phyloP scores from a whole-genome alignment of 2,888 invertebrate species.

The Holacanthella duospinosa region DNA sequence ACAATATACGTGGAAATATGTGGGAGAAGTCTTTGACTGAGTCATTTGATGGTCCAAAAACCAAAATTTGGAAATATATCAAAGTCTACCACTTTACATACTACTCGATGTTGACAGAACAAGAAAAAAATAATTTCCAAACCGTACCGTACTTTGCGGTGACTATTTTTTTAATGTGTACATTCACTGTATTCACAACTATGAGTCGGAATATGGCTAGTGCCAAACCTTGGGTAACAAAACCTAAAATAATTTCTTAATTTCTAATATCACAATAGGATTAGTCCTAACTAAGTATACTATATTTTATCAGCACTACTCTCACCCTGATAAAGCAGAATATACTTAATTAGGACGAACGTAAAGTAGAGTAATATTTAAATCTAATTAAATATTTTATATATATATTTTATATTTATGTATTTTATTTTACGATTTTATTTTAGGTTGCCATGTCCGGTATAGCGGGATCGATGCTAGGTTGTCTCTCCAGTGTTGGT shows the following conservation, averaged over 20 bases:
- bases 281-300: too few relatives aligned
- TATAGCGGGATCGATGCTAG: constrained; percentile 80
- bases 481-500: constrained; percentile 77
- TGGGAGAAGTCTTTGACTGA: not conserved
- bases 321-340: too few relatives aligned
- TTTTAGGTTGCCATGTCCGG: constrained; percentile 82
- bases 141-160: constrained; percentile 75
- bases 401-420: too few relatives aligned
- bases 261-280: too few relatives aligned
- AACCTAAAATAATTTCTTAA: too few relatives aligned
- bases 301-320: too few relatives aligned
- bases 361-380: too few relatives aligned
- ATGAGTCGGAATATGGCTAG: constrained; percentile 88
- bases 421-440: too few relatives aligned
- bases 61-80: not conserved
- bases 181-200: constrained; percentile 66
- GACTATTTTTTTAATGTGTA: constrained; percentile 72
- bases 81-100: constrained; percentile 3
- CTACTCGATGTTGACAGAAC: not conserved
- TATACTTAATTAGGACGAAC: too few relatives aligned
- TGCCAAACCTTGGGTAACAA: constrained; percentile 78
- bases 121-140: constrained; percentile 77
- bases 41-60: not conserved
- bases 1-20: not conserved
- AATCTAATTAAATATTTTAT: too few relatives aligned